These are phyloP conservation scores for Branchellion lobata DNA, from an alignment of 2,888 invertebrate genomes.

Conservation along the genomic window DNA sequence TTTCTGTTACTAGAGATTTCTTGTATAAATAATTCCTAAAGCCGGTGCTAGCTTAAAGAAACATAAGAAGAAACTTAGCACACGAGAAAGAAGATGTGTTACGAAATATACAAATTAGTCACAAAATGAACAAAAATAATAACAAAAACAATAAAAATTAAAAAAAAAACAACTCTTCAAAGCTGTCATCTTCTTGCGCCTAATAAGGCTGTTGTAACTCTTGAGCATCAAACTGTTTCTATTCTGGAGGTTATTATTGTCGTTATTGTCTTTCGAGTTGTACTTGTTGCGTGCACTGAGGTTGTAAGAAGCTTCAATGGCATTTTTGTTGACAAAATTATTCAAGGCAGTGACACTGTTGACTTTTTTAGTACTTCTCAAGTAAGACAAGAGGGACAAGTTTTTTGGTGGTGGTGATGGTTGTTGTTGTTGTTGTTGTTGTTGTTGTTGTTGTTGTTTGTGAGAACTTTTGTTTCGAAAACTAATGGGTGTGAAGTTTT, in stretches of 20 bases:
- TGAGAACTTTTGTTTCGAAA: not conserved
- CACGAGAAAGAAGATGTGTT: too few species aligned
- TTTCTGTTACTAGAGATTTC: too few species aligned
- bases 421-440: slow-evolving; percentile 2
- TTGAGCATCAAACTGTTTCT: not conserved
- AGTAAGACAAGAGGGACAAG: not conserved
- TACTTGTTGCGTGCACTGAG: too few species aligned
- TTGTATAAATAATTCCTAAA: too few species aligned
- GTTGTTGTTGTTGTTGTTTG: slow-evolving; percentile 15
- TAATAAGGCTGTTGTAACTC: slow-evolving; percentile 1
- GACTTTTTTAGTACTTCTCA: not conserved
- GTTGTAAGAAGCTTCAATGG: too few species aligned
- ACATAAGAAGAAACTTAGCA: too few species aligned
- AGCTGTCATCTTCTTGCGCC: not conserved
- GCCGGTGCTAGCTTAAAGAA: too few species aligned
- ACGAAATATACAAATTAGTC: too few species aligned
- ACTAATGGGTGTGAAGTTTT: not conserved
- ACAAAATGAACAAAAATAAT: too few species aligned
- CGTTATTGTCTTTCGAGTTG: too few species aligned
- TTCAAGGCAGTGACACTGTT: not conserved
- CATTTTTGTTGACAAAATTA: too few species aligned
- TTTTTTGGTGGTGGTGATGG: not conserved
- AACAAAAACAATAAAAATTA: too few species aligned
- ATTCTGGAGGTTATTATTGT: not conserved
- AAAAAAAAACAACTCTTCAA: not conserved